phyloP scores from a whole-genome alignment of 2,797 vertebrate genomes.

The Holocentrus rufus region DNA sequence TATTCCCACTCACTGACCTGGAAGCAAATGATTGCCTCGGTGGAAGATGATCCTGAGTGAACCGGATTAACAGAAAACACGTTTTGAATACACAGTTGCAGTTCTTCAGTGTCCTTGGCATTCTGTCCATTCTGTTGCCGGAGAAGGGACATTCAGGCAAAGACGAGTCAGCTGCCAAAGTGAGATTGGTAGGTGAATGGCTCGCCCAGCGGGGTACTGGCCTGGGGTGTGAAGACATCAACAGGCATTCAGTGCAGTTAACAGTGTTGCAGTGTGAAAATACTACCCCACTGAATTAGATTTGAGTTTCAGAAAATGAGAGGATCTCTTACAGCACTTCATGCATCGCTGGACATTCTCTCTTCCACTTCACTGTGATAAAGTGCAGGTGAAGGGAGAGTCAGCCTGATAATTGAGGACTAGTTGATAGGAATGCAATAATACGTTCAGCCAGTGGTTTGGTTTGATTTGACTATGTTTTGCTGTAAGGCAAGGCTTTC shows the following conservation, averaged over 20 bases:
- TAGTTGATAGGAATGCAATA: not conserved
- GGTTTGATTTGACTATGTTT: too few relatives aligned
- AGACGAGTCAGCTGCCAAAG: conserved; percentile 49
- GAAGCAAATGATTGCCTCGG: conserved; percentile 63
- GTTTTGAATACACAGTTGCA: conserved; percentile 36
- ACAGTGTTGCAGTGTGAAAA: not conserved
- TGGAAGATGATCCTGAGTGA: conserved; percentile 56
- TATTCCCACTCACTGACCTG: conserved; percentile 71
- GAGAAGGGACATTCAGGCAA: conserved; percentile 38
- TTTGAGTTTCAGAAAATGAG: conserved; percentile 22
- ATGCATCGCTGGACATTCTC: not conserved
- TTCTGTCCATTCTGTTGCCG: conserved; percentile 49
- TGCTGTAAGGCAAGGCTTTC: too few relatives aligned
- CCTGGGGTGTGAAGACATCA: conserved; percentile 33
- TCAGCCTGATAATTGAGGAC: not conserved
- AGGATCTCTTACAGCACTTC: not conserved
- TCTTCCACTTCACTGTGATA: not conserved
- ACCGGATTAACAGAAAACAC: conserved; percentile 46
- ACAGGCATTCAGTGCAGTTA: conserved; percentile 33
- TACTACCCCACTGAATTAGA: not conserved
- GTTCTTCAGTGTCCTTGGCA: conserved; percentile 29
- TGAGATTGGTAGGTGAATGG: conserved; percentile 47
- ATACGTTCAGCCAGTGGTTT: too few relatives aligned
- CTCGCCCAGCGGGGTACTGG: conserved; percentile 33
- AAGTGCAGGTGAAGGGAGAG: not conserved